phyloP scores from a whole-genome alignment of 2,888 invertebrate species.

The Eilema depressum region DNA sequence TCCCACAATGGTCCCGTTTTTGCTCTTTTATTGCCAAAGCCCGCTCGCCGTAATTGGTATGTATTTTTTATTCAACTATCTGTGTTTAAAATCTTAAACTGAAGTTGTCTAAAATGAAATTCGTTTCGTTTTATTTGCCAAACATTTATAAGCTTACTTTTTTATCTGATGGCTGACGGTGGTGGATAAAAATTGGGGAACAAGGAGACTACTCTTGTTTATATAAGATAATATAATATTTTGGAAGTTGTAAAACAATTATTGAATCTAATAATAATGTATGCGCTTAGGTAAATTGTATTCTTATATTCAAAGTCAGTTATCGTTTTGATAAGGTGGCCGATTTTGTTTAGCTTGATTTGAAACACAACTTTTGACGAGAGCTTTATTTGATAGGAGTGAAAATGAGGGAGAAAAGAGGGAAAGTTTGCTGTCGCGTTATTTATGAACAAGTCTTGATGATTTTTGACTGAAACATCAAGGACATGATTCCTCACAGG shows the following conservation, averaged over 20 bases:
- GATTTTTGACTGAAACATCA: no score
- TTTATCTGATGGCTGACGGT: not conserved
- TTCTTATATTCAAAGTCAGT: not conserved
- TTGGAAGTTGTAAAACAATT: not conserved
- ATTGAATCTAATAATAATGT: not conserved
- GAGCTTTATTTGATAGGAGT: no score
- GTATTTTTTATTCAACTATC: constrained; percentile 56
- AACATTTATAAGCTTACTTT: not conserved
- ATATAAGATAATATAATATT: no score
- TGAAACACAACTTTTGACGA: no score
- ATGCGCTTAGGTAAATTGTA: not conserved
- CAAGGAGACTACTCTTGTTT: not conserved
- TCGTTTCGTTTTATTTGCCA: not conserved
- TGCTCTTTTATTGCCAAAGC: constrained; percentile 49
- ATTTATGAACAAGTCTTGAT: no score
- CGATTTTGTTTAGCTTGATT: no score
- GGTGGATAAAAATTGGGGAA: not conserved
- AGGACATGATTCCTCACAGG: no score
- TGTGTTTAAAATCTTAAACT: constrained; percentile 44
- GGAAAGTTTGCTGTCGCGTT: no score
- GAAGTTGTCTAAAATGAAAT: constrained; percentile 23
- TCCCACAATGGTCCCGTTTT: constrained; percentile 51
- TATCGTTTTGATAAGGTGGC: no score
- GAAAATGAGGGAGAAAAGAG: no score
- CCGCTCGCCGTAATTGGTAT: constrained; percentile 52